Base-by-base conservation (phyloP, 2,797 vertebrate genomes). In the Malurus leucopterus region DNA sequence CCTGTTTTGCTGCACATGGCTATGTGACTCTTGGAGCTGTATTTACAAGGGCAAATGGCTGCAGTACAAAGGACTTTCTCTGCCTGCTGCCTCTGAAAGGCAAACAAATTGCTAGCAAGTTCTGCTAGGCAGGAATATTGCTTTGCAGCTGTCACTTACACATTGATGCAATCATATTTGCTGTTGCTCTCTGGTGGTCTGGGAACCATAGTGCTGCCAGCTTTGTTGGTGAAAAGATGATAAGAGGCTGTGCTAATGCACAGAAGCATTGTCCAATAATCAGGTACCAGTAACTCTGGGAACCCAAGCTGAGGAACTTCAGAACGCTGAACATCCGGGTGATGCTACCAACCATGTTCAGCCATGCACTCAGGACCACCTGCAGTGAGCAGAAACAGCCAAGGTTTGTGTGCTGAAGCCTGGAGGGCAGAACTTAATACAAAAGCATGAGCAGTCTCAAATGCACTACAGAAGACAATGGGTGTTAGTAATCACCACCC, bases 191-290 rank as follows among this genome's bases (percentile, higher is more conserved):
- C 94, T 99, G 99, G 84, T 98, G 95, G 50, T 99, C 98, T 1
- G 99, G 99, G 91, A 99, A 99, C 99, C 99, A 99, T 22, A 99
- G 86, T 1, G 99, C 98, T 7, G 99, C 98, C 91, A 99, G 86
- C 92, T 99, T 99, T 77, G 99, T 98, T 2, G 99, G 99, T 78
- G 98, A 96, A 96, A 99, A 99, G 83, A 99, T 91, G 87, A 99
- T 96, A 94, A 99, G 97, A 6, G 98, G 98, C 96, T 99, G 99
- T 40, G 98, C 98, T 63, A 98, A 36, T 9, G 98, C 98, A 17
- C 98, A 97, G 11, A 99, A 64, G 21, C 97, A 98, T 93, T 99
- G 99, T 8, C 99, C 99, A 18, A 89, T 5, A 96, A 99, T 96
- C 81, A 99, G 95, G 50, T 97, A 46, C 10, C 87, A 47, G 88